These are phyloP conservation scores for Noctuana brunneofusca DNA, from an alignment of 2,888 invertebrate species.

Conservation along the genomic window DNA sequence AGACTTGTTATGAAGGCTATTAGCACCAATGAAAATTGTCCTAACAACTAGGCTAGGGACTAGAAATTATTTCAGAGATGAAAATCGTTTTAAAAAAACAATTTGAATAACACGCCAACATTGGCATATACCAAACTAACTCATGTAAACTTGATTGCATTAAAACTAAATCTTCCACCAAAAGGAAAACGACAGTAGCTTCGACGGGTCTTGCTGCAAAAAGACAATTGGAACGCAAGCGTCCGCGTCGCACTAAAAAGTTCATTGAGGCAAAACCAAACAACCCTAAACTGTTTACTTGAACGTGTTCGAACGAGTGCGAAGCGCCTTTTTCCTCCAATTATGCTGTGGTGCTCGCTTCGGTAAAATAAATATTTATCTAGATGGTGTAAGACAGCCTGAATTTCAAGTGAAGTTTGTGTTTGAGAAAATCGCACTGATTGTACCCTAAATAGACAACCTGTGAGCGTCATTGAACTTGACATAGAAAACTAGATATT, in stretches of 20 bases:
- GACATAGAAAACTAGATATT: too few species aligned
- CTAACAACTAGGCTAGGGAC: too few species aligned
- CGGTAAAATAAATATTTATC: neutral
- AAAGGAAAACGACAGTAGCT: neutral
- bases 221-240: neutral
- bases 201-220: neutral
- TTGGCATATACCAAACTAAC: too few species aligned
- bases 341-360: neutral
- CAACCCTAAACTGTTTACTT: slow-evolving; percentile 1
- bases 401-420: neutral
- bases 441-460: neutral
- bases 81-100: too few species aligned
- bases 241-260: neutral
- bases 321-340: neutral
- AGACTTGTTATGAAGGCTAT: too few species aligned
- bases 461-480: neutral
- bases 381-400: neutral
- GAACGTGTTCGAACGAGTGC: neutral
- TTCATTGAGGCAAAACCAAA: neutral
- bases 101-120: too few species aligned
- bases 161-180: neutral
- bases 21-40: too few species aligned
- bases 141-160: neutral
- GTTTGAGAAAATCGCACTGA: neutral
- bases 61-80: too few species aligned